Conservation (phyloP, 2,888 invertebrate genomes). For the Agonopterix alstromeriana region DNA sequence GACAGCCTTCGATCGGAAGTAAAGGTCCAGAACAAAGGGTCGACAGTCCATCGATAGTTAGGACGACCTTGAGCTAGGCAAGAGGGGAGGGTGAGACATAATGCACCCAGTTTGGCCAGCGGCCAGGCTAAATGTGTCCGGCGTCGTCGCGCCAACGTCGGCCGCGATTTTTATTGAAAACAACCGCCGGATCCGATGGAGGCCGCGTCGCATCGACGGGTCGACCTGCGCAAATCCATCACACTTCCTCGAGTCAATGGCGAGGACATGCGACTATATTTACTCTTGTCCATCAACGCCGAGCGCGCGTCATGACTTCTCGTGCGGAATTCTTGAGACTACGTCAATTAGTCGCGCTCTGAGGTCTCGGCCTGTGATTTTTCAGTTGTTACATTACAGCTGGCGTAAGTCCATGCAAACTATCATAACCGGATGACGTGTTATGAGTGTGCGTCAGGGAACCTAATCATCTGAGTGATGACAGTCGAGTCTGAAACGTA, state of each 20-base stretch:
- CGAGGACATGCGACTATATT: slow-evolving; percentile 65
- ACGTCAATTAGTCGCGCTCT: slow-evolving; percentile 24
- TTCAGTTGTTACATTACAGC: slow-evolving; percentile 24
- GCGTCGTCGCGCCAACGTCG: slow-evolving; percentile 58
- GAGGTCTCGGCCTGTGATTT: slow-evolving; percentile 12
- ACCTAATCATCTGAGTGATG: not conserved
- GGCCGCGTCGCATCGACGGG: slow-evolving; percentile 47
- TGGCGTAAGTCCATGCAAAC: slow-evolving; percentile 37
- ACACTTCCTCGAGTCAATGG: slow-evolving; percentile 70
- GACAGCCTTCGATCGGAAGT: no score
- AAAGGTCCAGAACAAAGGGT: slow-evolving; percentile 12
- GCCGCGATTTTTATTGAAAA: slow-evolving; percentile 72
- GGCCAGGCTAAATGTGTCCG: slow-evolving; percentile 69
- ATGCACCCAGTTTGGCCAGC: slow-evolving; percentile 58
- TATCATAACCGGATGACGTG: slow-evolving; percentile 24
- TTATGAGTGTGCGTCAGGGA: slow-evolving; percentile 24
- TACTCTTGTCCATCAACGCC: slow-evolving; percentile 50
- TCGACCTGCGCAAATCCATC: slow-evolving; percentile 63
- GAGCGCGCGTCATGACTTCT: slow-evolving; percentile 20
- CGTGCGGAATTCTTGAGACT: slow-evolving; percentile 29
- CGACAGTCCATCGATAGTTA: slow-evolving; percentile 32
- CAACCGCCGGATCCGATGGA: slow-evolving; percentile 59
- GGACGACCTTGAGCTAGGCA: slow-evolving; percentile 59
- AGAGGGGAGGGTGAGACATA: slow-evolving; percentile 44
- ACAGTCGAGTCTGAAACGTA: no score